Base-by-base conservation (phyloP, 2,113 vertebrate species). In the Halcyon senegalensis region DNA sequence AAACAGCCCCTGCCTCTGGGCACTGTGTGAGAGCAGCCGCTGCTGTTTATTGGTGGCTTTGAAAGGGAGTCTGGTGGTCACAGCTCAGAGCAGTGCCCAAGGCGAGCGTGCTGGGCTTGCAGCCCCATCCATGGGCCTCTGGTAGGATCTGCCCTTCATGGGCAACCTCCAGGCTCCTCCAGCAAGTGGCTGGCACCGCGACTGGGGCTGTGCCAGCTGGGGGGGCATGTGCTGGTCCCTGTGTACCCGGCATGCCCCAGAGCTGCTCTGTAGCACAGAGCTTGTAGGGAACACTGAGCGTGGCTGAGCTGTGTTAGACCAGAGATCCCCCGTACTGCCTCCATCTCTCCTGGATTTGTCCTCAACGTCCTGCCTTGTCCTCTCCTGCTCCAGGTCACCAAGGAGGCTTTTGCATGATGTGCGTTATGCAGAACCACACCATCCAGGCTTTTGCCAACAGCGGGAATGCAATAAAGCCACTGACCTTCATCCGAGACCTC, bases 381-480 rank as follows among this genome's bases (percentile, higher is more conserved):
- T 76, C 5, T 25, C 2, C 67, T 84, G 33, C 84, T 97, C 5
- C 97, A 99, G 99, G 99, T 98, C 98, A 98, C 95, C 99, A 99
- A 33, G 98, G 98, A 19, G 98, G 98, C 91, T 99, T 99, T 91
- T 99, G 99, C 90, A 99, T 99, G 99, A 98, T 99, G 86, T 99
- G 99, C 24, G 53, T 99, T 43, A 99, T 99, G 99, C 99, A 99
- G 98, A 99, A 99, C 96, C 99, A 99, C 80, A 97, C 98, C 25
- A 98, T 99, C 86, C 99, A 99, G 97, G 98, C 99, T 94, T 99
- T 99, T 50, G 99, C 98, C 93, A 99, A 99, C 98, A 99, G 99
- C 0, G 99, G 99, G 92, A 99, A 99, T 0, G 98, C 98, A 84
- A 99, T 99, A 98, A 99, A 99, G 95, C 99, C 99, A 0, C 94